A percentile compares a stretch with the other conserved stretches of the same genome.
These are phyloP conservation scores for Tribolium freemani DNA, from an alignment of 2,888 invertebrate genomes.

Conservation along the genomic window DNA sequence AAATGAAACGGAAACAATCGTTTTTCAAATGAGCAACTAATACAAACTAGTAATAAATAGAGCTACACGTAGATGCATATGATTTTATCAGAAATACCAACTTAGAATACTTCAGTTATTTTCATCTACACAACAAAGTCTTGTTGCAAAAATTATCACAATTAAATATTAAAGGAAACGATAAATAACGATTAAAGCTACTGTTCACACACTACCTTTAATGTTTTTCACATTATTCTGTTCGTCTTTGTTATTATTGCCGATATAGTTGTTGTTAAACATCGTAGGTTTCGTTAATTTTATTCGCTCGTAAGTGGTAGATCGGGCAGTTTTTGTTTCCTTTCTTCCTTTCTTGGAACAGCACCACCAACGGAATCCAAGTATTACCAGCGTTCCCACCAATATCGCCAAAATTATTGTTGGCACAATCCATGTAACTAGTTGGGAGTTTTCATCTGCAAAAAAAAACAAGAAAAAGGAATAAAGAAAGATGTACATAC, in stretches of 20 bases:
- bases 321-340: slow-evolving; percentile 23
- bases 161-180: slow-evolving; percentile 17
- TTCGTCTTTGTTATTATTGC: slow-evolving; percentile 15
- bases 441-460: not conserved
- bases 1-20: not conserved
- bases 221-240: slow-evolving; percentile 4
- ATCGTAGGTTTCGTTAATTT: slow-evolving; percentile 9
- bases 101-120: slow-evolving; percentile 11
- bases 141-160: slow-evolving; percentile 33
- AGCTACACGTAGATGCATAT: not conserved
- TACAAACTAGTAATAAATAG: not conserved
- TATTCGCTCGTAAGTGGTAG: slow-evolving; percentile 18
- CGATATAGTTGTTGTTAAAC: slow-evolving; percentile 32
- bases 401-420: not conserved
- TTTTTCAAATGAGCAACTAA: not conserved
- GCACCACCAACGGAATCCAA: not conserved
- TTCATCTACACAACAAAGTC: slow-evolving; percentile 16
- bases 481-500: not conserved
- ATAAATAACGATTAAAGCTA: slow-evolving; percentile 9
- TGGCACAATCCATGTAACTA: not conserved
- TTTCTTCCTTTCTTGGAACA: slow-evolving; percentile 32
- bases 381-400: not conserved
- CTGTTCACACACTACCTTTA: slow-evolving; percentile 16
- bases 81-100: slow-evolving; percentile 9
- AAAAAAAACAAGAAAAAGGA: not conserved